Base-by-base conservation (phyloP, 1,140 invertebrate species). In the Phocides pigmalion region DNA sequence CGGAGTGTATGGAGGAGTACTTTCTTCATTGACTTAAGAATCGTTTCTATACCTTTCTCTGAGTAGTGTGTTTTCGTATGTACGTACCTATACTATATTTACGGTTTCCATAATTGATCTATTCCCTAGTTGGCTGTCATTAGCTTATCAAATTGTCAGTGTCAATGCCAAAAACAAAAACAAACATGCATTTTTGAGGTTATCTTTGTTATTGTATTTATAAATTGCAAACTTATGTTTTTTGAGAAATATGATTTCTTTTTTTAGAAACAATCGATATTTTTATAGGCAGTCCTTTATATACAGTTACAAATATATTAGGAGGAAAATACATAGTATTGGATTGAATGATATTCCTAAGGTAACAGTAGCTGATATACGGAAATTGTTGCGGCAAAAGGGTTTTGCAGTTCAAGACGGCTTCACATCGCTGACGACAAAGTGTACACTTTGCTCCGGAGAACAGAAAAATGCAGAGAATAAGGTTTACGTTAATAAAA, bases 401-500 rank as follows among this genome's bases (percentile, higher is more conserved):
- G 87, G 87, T 2, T 81, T 84, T 63, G 76, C 87, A 2, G 86
- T 90, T 12, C 87, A 87, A 64, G 87, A 90, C 49, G 86, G 87
- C 1, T 87, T 77, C 59, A 89, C 87, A 8, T 87, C 87, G 28
- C 49, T 88, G 44, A 81, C 76, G 9, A 88, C 79, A 0, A 89
- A 85, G 50, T 90, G 87, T 68, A 68, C 71, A 4, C 58, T 90
- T 63, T 90, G 88, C 63, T 64, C 76, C 12, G 69, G 49, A 42
- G 81, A 87, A 4, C 51, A 79, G 11, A 85, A 85, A 67, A 79
- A 73, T 28, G n/a, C 12, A 8, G 80, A 87, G 19, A 82, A 59
- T 59, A 90, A 85, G 65, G 46, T 90, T 11, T 87, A 81, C 66
- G 72, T 90, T 2, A 90, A 90, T 58, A 90, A 90, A 84, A 84